Evolutionary conservation across 2,113 vertebrate genomes (phyloP).

Genomic region (Vidua chalybeata): DNA sequence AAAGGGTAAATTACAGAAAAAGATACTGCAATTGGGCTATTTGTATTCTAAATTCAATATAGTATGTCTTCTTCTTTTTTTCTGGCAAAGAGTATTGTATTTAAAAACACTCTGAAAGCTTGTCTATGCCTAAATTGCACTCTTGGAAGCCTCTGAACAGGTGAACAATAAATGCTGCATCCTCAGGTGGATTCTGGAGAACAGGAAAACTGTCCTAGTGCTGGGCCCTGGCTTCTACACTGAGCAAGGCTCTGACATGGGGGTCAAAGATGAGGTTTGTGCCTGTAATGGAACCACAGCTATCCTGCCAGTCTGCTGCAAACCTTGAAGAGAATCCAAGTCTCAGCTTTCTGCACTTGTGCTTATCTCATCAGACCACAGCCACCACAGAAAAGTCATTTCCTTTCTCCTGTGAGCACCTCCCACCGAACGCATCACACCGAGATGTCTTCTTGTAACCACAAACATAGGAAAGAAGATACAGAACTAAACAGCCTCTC

Average conservation of each 20-base stretch:
- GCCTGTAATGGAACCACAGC: background rate
- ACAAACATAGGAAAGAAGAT: background rate
- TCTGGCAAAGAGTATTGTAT: background rate
- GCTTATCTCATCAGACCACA: conserved; percentile 38
- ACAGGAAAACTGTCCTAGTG: background rate
- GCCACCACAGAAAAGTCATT: background rate
- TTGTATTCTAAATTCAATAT: background rate
- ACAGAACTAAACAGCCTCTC: background rate
- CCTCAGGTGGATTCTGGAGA: background rate
- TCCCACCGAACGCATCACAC: background rate
- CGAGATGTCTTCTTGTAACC: background rate
- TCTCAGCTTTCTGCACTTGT: background rate
- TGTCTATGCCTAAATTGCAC: background rate
- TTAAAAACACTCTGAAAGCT: background rate
- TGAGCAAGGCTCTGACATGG: background rate
- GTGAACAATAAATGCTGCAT: background rate
- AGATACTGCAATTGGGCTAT: background rate
- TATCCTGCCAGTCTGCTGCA: background rate
- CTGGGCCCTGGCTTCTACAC: background rate
- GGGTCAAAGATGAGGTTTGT: background rate
- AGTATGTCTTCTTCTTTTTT: background rate
- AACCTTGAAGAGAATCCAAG: background rate
- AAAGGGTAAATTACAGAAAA: background rate
- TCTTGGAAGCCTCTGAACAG: background rate
- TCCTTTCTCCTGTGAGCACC: conserved; percentile 12